Base-by-base conservation (phyloP, 2,888 invertebrate species). In the Imbricaverruca yamaguchii region DNA sequence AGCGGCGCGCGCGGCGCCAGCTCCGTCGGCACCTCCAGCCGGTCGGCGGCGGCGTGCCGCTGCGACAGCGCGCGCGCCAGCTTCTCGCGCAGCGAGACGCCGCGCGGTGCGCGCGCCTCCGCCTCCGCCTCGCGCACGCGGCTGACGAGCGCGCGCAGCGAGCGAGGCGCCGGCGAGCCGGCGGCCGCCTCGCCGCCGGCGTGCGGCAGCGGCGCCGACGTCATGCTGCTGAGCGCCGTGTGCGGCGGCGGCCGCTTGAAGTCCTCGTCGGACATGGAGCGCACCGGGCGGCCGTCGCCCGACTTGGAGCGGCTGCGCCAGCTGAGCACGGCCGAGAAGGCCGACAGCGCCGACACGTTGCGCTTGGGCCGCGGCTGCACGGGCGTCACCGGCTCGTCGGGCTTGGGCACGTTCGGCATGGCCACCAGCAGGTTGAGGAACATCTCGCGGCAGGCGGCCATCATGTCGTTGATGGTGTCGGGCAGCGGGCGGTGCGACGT, bases 381-480 rank as follows among this genome's bases (percentile, higher is more conserved):
- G 13, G 57, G 57, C 57, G 56, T 55, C 1, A 15, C 56, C 6
- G 57, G 78, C 56, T 25, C 39, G 18, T 74, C 74, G 1, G 78
- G 78, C 7, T 23, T 57, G 1, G 78, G 78, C 23, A 56, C 9
- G 78, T 78, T 78, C 57, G 78, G 78, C 78, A 78, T 78, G 57
- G 78, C 78, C 57, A 78, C 78, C 23, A 78, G 78, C 78, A 78
- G 78, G 57, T 78, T 78, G 57, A 78, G 23, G 57, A 78, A 78
- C 78, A 78, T 78, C 23, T 78, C 78, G 11, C 78, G 78, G 57
- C 78, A 78, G 56, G 78, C 78, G 23, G 78, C 57, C 78, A 78
- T 78, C 78, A 78, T 78, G 78, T 78, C 78, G 78, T 78, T 78
- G 78, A 78, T 78, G 56, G 78, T 78, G 78, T 78, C 78, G 57